Base-by-base conservation (phyloP, 2,113 vertebrate genomes). In the rabbit (Oryctolagus cuniculus) region DNA sequence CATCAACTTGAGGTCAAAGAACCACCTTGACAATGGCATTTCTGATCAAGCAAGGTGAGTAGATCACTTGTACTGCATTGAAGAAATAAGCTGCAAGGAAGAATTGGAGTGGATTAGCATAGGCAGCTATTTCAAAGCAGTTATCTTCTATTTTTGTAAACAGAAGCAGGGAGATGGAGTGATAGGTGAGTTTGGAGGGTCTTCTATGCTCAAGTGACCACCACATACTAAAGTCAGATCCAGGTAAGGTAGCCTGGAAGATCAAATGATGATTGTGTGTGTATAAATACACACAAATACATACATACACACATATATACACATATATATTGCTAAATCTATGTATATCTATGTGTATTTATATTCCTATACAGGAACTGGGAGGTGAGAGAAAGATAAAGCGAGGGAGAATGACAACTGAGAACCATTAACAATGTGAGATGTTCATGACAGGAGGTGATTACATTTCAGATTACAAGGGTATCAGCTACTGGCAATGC, bases 211-310 rank as follows among this genome's bases (percentile, higher is more conserved):
- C 29, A 36, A 13, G 9, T 58, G 61, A 91, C 31, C n/a, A 74
- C 69, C 31, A 19, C 10, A 51, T 75, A 58, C 13, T 64, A 38
- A 73, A 79, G 34, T 44, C 0, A 8, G 53, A 2, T 72, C 22
- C 73, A 77, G 51, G 49, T 63, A 81, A 70, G 17, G n/a, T 36
- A 19, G 81, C 66, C 66, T 91, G 91, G 70, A 93, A 80, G 58
- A 70, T 61, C 44, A n/a, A 88, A 10, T 34, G 3, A 91, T 17
- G 31, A 58, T 49, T 64, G 4, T 5, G 44, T 83, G 3, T 29
- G 38, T 72, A 38, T 90, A 36, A 15, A 58, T 58, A 58, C 38
- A 38, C 5, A 38, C 44, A 44, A 44, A 44, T 44, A 44, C 44
- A 44, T 44, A 44, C 44, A 44, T 9, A 44, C 44, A 44, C 7